Evolutionary conservation across 2,113 vertebrate species (phyloP), one percentile per base, ranked within the genome.

Genomic region (Ochotona curzoniae): DNA sequence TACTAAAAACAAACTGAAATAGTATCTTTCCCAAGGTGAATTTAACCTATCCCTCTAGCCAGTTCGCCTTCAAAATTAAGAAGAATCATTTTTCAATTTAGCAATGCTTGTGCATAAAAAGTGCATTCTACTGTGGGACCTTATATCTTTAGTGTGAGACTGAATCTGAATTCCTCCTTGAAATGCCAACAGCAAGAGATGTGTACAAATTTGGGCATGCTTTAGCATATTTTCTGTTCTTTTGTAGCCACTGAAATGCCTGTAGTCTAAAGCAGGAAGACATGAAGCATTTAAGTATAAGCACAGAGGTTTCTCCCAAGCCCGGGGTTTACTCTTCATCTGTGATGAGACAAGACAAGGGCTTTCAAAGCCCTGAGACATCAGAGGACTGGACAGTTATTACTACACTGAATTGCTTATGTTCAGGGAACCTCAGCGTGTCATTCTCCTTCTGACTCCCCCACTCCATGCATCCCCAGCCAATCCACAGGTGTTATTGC

Each of bases 91-190:
- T 88, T 71, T 74, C 32, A 79, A 67, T 21, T 76, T 76, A 75
- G 44, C 63, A 67, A 35, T 70, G 25, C 30, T 90, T 71, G 15
- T 54, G 21, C 7, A 26, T 15, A 75, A 44, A 71, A 69, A 47
- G 38, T 14, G 23, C 21, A 38, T 13, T 54, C 80, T 30, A 21
- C 1, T 47, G 51, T 61, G 57, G 7, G 49, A 32, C 25, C 14
- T 38, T 14, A 2, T 47, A 20, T 63, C 60, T 60, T 88, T 83
- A 74, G 28, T 14, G 5, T 1, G 69, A 90, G 25, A 54, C 0
- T 26, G 17, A 82, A 81, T 87, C 75, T 94, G 69, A 79, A 63
- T 85, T 78, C 32, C 15, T 87, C 57, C 49, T 89, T 87, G 28
- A 91, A 89, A 91, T 86, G 64, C 44, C 47, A 49, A 67, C 32